Evolutionary conservation across 2,113 vertebrate genomes (phyloP).

Genomic region (Pontoporia blainvillei): DNA sequence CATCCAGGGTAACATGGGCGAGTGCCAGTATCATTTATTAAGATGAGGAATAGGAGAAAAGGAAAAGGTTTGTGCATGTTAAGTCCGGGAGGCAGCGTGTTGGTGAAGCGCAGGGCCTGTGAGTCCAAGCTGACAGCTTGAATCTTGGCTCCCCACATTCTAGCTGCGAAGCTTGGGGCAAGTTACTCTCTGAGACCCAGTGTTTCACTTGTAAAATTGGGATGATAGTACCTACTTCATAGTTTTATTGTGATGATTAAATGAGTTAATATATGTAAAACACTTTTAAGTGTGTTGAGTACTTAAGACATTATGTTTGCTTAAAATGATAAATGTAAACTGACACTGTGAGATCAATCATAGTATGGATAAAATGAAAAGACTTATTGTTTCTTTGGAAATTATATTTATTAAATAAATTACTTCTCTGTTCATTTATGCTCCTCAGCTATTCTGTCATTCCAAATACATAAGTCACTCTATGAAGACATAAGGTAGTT

Average conservation of each 20-base stretch:
- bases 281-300: not conserved
- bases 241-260: not conserved
- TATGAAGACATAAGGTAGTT: not conserved
- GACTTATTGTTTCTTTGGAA: not conserved
- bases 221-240: not conserved
- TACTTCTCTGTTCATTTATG: not conserved
- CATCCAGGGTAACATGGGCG: not conserved
- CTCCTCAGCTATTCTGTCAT: not conserved
- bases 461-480: not conserved
- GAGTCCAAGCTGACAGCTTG: not conserved
- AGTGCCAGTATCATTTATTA: not conserved
- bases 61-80: not conserved
- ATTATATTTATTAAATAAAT: not conserved
- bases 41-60: not conserved
- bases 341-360: not conserved
- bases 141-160: not conserved
- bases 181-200: not conserved
- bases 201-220: not conserved
- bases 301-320: not conserved
- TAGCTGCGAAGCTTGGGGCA: not conserved
- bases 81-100: not conserved
- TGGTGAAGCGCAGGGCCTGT: not conserved
- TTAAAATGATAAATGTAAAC: not conserved
- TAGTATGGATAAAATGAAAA: not conserved
- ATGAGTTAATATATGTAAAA: not conserved